Evolutionary conservation across 2,888 invertebrate species (phyloP), one percentile per base, ranked within the genome.

Genomic region (Calameuta pallipes): DNA sequence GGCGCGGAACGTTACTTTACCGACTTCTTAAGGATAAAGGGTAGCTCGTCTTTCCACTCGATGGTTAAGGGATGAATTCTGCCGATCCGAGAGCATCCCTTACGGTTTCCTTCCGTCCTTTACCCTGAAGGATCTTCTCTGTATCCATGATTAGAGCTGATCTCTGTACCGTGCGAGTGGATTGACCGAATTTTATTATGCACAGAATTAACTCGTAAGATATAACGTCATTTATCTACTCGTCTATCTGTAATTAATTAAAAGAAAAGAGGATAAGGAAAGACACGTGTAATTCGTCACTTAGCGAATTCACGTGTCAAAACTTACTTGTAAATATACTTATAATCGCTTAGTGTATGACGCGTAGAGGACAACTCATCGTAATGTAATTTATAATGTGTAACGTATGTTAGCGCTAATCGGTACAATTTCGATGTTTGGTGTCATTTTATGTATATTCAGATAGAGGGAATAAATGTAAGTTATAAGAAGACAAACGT

Each of bases 371-470:
- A 41, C 15, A 41, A 41, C 15, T 41, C 41, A 41, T 41, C 15
- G 41, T 70, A 70, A 70, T 30, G 11, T 70, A 31, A 70, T 70
- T 70, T 30, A 70, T n/a, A 15, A n/a, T 1, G 41, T 15, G 4
- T 41, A 41, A 41, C 41, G 41, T 41, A 70, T 70, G 70, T 30
- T 70, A 70, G n/a, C 70, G 33, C 70, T n/a, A 70, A n/a, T 78
- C 75, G 75, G 70, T 77, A 76, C 78, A 76, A 80, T 76, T 81
- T 82, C 69, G 68, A 78, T 82, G 80, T 82, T 81, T 76, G 56
- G 76, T 80, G 81, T 81, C 68, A 74, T 73, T 76, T 75, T n/a
- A 70, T 70, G 33, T 70, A 70, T 70, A 70, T 70, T 70, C 70
- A 31, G 70, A 33, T 70, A 70, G 70, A 70, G 30, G 31, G 30